Evolutionary conservation across 2,797 vertebrate genomes (phyloP).

Genomic region (Pseudochaenichthys georgianus): DNA sequence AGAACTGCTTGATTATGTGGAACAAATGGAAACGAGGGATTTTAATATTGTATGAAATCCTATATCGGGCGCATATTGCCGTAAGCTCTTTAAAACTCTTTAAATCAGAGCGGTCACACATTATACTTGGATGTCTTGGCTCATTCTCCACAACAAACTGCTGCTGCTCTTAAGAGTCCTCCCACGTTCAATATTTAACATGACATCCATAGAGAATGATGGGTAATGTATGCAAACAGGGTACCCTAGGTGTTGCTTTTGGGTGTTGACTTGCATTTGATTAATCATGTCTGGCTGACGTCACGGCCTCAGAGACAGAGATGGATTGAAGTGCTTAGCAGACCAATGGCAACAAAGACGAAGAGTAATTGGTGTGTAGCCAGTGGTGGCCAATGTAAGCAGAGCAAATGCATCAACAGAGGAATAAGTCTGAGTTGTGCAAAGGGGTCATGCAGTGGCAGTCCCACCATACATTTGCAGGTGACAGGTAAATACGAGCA

Average conservation of each 20-base stretch:
- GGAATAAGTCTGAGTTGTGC: conserved; percentile 71
- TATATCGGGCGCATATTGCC: conserved; percentile 19
- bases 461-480: conserved; percentile 72
- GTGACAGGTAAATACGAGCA: conserved; percentile 76
- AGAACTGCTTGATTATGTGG: conserved; percentile 41
- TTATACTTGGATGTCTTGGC: conserved; percentile 26
- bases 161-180: conserved; percentile 10
- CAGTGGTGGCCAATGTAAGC: conserved; percentile 81
- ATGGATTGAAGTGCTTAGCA: conserved; percentile 87
- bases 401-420: conserved; percentile 81
- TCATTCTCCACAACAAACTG: conserved; percentile 28
- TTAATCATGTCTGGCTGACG: conserved; percentile 76
- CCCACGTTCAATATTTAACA: conserved; percentile 33
- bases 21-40: conserved; percentile 41
- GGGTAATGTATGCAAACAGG: conserved; percentile 58
- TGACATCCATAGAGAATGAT: conserved; percentile 54
- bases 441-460: conserved; percentile 71
- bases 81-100: conserved; percentile 32
- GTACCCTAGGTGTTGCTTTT: conserved; percentile 67
- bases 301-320: conserved; percentile 81
- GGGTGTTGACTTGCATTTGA: conserved; percentile 71
- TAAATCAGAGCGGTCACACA: conserved; percentile 30
- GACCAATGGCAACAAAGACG: conserved; percentile 83
- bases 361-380: conserved; percentile 85
- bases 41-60: conserved; percentile 59